Base-by-base conservation (phyloP, 2,113 vertebrate genomes). In the Pao palembangensis region DNA sequence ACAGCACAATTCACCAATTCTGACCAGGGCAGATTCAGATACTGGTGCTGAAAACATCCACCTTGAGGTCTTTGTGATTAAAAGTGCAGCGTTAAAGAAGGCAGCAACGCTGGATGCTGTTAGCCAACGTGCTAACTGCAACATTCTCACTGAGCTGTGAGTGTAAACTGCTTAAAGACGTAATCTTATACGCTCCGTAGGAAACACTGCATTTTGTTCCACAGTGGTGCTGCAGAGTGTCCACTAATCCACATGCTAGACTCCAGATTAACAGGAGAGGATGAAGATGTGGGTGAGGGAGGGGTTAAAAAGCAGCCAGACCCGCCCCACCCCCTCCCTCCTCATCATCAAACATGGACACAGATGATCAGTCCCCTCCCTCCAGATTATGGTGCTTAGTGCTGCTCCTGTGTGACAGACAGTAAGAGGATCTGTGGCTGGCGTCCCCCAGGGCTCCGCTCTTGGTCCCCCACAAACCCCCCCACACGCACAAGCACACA, bases 181-280 rank as follows among this genome's bases (percentile, higher is more conserved):
- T 89, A 88, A 88, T 88, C 86, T 79, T 80, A 80, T 81, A 87
- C 75, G 67, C 69, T 61, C 75, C 57, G 78, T 67, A 78, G 83
- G 76, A 88, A 85, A 73, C 65, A 13, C 28, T 25, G 75, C 46
- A n/a, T 67, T 76, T 67, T 80, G 87, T 82, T 73, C 80, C 79
- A 84, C 81, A 73, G 78, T 81, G 66, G 83, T 70, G 83, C 76
- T 80, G 79, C 76, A 81, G 75, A 83, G 74, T 55, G 75, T 70
- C 75, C 82, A 31, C 78, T 88, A 89, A 89, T 88, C 88, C 88
- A 80, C 81, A 83, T 84, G 78, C 84, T 87, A 89, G 88, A 90
- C 89, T 88, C 76, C 80, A 87, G 89, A 90, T 90, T 89, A 90
- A 85, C 74, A 34, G 69, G 77, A 81, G 58, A 57, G 74, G 82